phyloP scores from a whole-genome alignment of 2,797 vertebrate species.

The Catamblyrhynchus diadema region DNA sequence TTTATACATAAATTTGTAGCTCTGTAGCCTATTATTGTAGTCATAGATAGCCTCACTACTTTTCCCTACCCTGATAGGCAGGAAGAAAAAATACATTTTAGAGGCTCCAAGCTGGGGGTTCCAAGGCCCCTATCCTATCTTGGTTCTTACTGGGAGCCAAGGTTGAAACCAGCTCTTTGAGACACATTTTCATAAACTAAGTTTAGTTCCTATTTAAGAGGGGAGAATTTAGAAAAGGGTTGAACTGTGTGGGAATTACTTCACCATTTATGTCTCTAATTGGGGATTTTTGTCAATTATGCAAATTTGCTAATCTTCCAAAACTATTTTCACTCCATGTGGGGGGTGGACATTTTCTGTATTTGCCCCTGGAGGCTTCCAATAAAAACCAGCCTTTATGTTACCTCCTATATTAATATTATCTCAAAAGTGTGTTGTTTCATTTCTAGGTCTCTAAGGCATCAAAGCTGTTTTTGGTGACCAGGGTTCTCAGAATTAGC shows the following conservation, averaged over 20 bases:
- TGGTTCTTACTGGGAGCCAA: background rate
- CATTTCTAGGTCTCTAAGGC: background rate
- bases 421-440: background rate
- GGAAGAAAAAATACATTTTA: background rate
- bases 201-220: background rate
- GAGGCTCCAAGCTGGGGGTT: background rate
- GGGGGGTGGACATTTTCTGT: background rate
- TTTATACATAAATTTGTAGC: background rate
- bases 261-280: background rate
- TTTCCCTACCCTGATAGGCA: background rate
- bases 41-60: background rate
- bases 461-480: background rate
- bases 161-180: background rate
- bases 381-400: background rate
- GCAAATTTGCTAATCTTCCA: background rate
- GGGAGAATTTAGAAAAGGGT: background rate
- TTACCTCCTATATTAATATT: background rate
- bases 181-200: background rate
- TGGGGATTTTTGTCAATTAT: background rate
- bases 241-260: background rate
- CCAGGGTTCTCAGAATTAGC: background rate
- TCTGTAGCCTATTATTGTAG: background rate
- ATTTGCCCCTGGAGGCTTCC: background rate
- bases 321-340: background rate
- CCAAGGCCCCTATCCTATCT: background rate